These are phyloP conservation scores for Villa cingulata DNA, from an alignment of 2,888 invertebrate genomes.

Conservation along the genomic window DNA sequence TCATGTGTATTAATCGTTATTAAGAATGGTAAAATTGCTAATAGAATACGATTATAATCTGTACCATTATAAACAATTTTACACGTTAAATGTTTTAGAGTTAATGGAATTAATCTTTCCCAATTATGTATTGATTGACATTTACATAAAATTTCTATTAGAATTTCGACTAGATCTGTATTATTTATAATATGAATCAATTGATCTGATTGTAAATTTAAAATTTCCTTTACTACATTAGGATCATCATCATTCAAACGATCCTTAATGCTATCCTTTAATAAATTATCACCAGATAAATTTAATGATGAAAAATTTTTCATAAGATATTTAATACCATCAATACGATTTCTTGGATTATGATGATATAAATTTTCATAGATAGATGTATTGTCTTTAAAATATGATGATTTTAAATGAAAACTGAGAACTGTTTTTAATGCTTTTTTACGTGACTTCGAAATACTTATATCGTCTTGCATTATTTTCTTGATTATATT, in stretches of 20 bases:
- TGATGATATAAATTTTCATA: conserved; percentile 62
- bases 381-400: conserved; percentile 41
- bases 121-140: conserved; percentile 28
- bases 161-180: conserved; percentile 36
- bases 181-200: conserved; percentile 37
- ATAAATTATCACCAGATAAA: conserved; percentile 43
- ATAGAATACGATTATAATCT: conserved; percentile 41
- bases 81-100: conserved; percentile 39
- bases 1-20: conserved; percentile 39
- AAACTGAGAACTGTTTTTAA: conserved; percentile 37
- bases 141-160: conserved; percentile 42
- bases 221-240: conserved; percentile 44
- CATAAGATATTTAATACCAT: conserved; percentile 51
- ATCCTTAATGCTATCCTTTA: conserved; percentile 49
- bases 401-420: conserved; percentile 42
- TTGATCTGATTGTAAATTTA: conserved; percentile 35
- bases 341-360: conserved; percentile 47
- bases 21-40: conserved; percentile 47
- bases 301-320: conserved; percentile 40
- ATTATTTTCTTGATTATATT: conserved; percentile 47
- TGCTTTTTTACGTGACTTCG: conserved; percentile 28
- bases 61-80: conserved; percentile 34
- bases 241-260: conserved; percentile 54
- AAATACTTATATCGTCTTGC: conserved; percentile 30
- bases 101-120: conserved; percentile 29